Evolutionary conservation across 2,888 invertebrate species (phyloP), one percentile per base, ranked within the genome.

Genomic region (Mythimna vitellina): DNA sequence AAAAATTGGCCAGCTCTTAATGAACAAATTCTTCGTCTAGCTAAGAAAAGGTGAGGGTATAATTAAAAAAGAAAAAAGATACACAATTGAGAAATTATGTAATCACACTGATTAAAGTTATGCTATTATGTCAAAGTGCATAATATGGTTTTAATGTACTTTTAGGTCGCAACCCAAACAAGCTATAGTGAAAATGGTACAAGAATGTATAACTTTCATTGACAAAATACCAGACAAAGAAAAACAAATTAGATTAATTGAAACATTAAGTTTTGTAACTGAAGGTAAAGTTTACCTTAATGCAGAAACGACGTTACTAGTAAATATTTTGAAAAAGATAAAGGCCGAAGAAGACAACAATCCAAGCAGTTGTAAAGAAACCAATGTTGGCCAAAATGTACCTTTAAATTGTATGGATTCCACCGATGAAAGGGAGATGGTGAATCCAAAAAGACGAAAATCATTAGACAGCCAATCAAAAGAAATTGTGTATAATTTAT

Each of bases 241-340:
- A 83, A 97, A 97, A 0, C 98, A 98, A 96, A 97, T 99, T 56
- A 99, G 99, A 91, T 96, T 99, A 0, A 99, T 99, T 89, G 99
- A 99, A 92, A 99, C 99, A 0, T 95, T 99, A 64, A 97, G 99
- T 81, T 97, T 98, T 10, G 99, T 99, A 1, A 99, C 99, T 0
- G 99, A 99, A 91, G 99, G 99, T 84, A 99, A 99, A 97, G 99
- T 99, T 83, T 99, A 99, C 93, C 99, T 99, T 12, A 99, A 99
- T 96, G 99, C 99, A 20, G 99, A 99, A 93, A 97, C 99, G 87
- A 99, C 99, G 6, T 97, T 99, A 69, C 96, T 99, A 6, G 99
- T 99, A 3, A 98, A 99, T 88, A 98, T 98, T 83, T 93, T 99
- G 77, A 54, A 20, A 9, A 71, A 70, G 60, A 70, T 71, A 42